Evolutionary conservation across 2,888 invertebrate genomes (phyloP).

Genomic region (Fragum fragum): DNA sequence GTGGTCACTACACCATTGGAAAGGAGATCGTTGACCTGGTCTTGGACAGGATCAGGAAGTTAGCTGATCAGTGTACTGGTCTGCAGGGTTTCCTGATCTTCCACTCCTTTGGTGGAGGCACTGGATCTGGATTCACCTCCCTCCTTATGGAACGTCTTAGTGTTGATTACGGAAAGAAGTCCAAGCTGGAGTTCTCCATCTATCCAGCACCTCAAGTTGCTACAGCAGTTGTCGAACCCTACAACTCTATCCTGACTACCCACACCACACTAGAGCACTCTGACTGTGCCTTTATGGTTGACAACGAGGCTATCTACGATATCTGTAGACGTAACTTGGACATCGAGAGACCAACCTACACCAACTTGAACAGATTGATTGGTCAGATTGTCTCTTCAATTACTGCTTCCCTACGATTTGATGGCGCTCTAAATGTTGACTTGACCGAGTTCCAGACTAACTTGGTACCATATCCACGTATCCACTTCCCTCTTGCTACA

Average conservation of each 20-base stretch:
- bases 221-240: conserved; percentile 84
- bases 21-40: conserved; percentile 91
- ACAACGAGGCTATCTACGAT: conserved; percentile 93
- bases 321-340: conserved; percentile 93
- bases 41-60: conserved; percentile 86
- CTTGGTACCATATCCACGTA: conserved; percentile 87
- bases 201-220: conserved; percentile 85
- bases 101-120: conserved; percentile 85
- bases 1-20: conserved; percentile 98
- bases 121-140: conserved; percentile 86
- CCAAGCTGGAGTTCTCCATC: conserved; percentile 84
- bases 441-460: conserved; percentile 88
- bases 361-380: conserved; percentile 96
- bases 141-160: conserved; percentile 85
- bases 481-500: conserved; percentile 93
- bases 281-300: conserved; percentile 92
- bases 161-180: conserved; percentile 84
- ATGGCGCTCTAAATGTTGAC: conserved; percentile 88
- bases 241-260: conserved; percentile 83
- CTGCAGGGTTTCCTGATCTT: conserved; percentile 85
- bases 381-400: conserved; percentile 87
- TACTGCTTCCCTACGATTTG: conserved; percentile 86
- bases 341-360: conserved; percentile 94
- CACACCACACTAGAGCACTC: conserved; percentile 84
- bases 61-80: conserved; percentile 86